These are phyloP conservation scores for Orbicella faveolata DNA, from an alignment of 64 coral and sea anemone species.

Conservation along the genomic window DNA sequence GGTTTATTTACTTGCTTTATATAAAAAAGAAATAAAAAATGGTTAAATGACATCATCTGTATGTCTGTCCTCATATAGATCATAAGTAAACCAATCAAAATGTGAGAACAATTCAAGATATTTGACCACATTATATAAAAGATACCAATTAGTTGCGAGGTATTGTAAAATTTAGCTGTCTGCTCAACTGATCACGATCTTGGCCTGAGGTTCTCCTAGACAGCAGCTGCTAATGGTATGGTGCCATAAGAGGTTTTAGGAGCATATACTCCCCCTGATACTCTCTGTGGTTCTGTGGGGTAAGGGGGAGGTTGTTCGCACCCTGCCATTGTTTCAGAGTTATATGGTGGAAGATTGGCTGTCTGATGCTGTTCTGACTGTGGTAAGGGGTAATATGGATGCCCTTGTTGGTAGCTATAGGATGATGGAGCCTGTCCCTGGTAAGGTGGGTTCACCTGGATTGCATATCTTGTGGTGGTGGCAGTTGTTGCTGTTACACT, in stretches of 20 bases:
- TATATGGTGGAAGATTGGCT: neutral
- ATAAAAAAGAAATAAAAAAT: too few relatives aligned
- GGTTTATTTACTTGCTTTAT: too few relatives aligned
- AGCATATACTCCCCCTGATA: neutral
- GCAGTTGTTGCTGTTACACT: neutral
- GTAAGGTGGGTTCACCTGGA: neutral
- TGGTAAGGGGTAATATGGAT: neutral
- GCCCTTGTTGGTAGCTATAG: neutral
- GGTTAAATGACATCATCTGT: neutral
- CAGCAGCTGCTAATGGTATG: neutral
- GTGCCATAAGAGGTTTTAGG: neutral
- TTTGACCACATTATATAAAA: too few relatives aligned
- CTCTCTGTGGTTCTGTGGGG: neutral
- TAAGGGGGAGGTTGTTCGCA: constrained; percentile 15
- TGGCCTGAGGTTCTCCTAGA: too few relatives aligned
- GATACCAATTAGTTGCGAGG: too few relatives aligned
- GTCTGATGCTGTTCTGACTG: neutral
- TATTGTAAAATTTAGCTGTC: too few relatives aligned
- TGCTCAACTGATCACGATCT: too few relatives aligned
- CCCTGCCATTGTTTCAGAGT: neutral
- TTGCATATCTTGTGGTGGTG: neutral
- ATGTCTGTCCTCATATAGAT: too few relatives aligned
- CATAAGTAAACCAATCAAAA: too few relatives aligned
- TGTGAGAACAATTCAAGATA: too few relatives aligned
- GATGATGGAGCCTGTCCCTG: neutral